Percentiles rank a stretch among this genome's conserved stretches.
phyloP scores from a whole-genome alignment of 2,113 vertebrate species.

The Larimichthys crocea region DNA sequence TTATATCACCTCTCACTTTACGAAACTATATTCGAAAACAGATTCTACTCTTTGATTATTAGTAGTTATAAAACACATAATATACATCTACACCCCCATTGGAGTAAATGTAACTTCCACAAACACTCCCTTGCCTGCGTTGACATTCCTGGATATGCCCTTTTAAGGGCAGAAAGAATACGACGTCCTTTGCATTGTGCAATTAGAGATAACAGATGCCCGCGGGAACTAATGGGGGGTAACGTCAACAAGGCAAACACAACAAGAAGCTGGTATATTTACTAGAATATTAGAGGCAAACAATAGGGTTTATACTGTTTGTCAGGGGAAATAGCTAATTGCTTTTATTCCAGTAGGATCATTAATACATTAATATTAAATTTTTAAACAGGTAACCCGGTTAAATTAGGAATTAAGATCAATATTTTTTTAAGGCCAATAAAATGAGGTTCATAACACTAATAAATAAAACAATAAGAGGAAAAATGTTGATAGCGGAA shows the following conservation, averaged over 20 bases:
- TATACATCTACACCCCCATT: not conserved
- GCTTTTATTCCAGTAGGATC: not conserved
- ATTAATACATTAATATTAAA: not conserved
- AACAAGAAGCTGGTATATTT: not conserved
- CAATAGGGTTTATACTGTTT: not conserved
- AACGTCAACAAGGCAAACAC: not conserved
- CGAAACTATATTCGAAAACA: rapidly evolving
- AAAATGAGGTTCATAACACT: not conserved
- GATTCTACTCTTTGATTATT: rapidly evolving
- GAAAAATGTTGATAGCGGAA: conserved; percentile 48
- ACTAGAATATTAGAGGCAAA: not conserved
- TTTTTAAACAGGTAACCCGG: too few species aligned
- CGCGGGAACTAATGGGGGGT: not conserved
- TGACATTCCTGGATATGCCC: conserved; percentile 76
- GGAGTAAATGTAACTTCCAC: conserved; percentile 38
- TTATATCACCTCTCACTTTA: rapidly evolving
- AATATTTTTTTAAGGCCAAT: not conserved
- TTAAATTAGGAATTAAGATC: too few species aligned
- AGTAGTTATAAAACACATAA: not conserved
- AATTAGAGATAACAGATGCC: conserved; percentile 14
- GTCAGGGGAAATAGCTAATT: not conserved
- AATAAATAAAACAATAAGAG: conserved; percentile 20
- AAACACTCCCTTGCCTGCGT: conserved; percentile 57
- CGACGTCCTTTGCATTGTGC: conserved; percentile 21
- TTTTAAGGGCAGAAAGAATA: conserved; percentile 76